Evolutionary conservation across 2,797 vertebrate genomes (phyloP).

Genomic region (Margarornis squamiger): DNA sequence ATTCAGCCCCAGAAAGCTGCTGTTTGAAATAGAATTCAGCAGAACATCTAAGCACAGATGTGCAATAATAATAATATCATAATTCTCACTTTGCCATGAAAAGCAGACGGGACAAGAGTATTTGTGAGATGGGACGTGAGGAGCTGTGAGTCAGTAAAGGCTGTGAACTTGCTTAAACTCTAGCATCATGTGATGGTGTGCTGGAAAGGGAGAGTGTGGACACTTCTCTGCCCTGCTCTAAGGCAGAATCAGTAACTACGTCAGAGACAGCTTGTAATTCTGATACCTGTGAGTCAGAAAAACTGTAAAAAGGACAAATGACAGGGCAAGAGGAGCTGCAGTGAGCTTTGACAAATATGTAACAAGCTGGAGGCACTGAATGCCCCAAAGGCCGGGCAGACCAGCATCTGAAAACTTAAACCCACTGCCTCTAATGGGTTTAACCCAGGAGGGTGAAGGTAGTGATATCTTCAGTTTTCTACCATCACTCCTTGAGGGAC

Average conservation of each 20-base stretch:
- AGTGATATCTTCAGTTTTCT: not conserved
- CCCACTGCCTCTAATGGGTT: not conserved
- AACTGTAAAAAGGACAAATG: not conserved
- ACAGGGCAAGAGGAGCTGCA: not conserved
- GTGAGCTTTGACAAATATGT: not conserved
- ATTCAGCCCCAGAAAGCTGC: not conserved
- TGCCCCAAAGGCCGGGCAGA: rapidly evolving
- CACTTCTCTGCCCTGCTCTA: not conserved
- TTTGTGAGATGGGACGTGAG: not conserved
- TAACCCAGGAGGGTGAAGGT: not conserved
- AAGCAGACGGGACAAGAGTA: not conserved
- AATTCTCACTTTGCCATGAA: not conserved
- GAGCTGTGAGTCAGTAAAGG: not conserved
- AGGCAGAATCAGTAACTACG: not conserved
- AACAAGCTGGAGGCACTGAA: not conserved
- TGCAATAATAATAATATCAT: not conserved
- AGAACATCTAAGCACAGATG: not conserved
- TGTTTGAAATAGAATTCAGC: not conserved
- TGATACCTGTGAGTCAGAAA: not conserved
- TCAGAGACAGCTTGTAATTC: not conserved
- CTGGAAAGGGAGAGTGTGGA: rapidly evolving
- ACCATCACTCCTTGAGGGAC: not conserved
- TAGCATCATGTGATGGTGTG: not conserved
- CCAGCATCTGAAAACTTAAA: not conserved
- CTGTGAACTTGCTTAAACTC: not conserved